Conservation (phyloP, 2,888 invertebrate genomes). For the Crocallis elinguaria region DNA sequence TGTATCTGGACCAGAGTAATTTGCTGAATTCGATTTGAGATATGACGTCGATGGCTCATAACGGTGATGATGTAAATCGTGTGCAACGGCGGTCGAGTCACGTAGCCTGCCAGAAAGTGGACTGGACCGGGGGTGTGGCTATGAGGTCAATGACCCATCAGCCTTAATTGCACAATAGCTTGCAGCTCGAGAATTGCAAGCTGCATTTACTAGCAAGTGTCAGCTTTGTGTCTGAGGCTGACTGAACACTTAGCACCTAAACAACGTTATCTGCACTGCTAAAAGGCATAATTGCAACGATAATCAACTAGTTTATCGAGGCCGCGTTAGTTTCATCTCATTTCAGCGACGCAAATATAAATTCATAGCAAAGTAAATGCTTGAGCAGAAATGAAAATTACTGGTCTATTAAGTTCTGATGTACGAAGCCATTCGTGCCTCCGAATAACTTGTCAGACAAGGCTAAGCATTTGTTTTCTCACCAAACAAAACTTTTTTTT, state of each 20-base stretch:
- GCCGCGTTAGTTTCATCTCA: conserved; percentile 24
- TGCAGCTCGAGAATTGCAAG: conserved; percentile 51
- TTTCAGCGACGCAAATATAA: conserved; percentile 7
- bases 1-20: conserved; percentile 21
- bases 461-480: conserved; percentile 26
- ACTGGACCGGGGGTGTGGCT: conserved; percentile 52
- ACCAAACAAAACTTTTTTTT: conserved; percentile 38
- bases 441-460: conserved; percentile 14
- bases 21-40: conserved; percentile 13
- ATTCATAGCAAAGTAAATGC: neutral
- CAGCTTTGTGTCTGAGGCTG: conserved; percentile 39
- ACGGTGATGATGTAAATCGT: conserved; percentile 59
- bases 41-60: conserved; percentile 31
- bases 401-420: neutral
- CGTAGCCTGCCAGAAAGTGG: conserved; percentile 57
- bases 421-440: neutral
- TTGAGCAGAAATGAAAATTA: too few relatives aligned
- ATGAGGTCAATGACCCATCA: conserved; percentile 56
- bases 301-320: conserved; percentile 38
- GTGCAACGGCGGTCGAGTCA: conserved; percentile 65
- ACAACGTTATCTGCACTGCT: conserved; percentile 21
- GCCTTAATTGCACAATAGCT: conserved; percentile 72
- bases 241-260: conserved; percentile 42
- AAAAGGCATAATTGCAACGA: conserved; percentile 38
- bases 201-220: conserved; percentile 42